phyloP scores from a whole-genome alignment of 2,113 vertebrate species.

The Neotragus pygmaeus region DNA sequence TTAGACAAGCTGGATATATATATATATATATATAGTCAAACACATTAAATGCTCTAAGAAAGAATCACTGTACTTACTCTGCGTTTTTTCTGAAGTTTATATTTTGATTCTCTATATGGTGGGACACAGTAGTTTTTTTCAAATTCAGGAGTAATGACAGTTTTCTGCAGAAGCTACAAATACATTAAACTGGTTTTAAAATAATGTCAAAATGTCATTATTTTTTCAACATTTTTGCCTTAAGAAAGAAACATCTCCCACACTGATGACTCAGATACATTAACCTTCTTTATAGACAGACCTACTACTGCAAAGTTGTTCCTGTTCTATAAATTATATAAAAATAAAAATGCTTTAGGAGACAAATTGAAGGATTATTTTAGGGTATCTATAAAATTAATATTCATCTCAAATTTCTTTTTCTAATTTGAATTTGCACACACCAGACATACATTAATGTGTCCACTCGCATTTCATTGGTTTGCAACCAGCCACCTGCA shows the following conservation, averaged over 20 bases:
- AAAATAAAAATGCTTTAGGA: neutral
- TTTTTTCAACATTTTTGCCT: neutral
- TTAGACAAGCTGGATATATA: neutral
- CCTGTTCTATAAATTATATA: neutral
- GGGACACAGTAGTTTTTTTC: conserved; percentile 90
- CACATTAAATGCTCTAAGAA: neutral
- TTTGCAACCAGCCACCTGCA: neutral
- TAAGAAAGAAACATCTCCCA: neutral
- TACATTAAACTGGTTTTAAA: conserved; percentile 36
- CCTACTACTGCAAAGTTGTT: neutral
- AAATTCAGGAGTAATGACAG: conserved; percentile 92
- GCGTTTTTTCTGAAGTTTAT: conserved; percentile 86
- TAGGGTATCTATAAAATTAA: neutral
- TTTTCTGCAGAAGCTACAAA: conserved; percentile 90
- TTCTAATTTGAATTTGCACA: neutral
- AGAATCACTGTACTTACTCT: conserved; percentile 82
- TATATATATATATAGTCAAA: neutral
- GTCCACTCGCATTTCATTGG: neutral
- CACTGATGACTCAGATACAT: neutral
- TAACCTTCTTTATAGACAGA: neutral
- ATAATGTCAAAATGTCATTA: neutral
- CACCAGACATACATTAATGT: neutral
- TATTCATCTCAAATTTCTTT: neutral
- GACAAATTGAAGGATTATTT: neutral
- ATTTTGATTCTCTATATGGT: conserved; percentile 87